Conservation (phyloP, 2,113 vertebrate species). For the Puffinus mauretanicus region DNA sequence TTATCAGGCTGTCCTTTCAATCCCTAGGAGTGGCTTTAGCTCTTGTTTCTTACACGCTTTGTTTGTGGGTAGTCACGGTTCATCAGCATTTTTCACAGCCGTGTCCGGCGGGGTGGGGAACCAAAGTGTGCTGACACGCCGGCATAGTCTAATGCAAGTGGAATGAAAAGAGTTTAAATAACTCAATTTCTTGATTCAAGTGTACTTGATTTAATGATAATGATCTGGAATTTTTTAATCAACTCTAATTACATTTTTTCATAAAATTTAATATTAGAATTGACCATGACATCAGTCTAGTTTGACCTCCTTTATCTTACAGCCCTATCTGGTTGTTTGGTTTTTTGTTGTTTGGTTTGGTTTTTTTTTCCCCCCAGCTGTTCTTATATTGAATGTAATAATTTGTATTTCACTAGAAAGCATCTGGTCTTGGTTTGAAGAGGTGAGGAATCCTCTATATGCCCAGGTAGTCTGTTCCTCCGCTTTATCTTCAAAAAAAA, state of each 20-base stretch:
- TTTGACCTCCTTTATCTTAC: not conserved
- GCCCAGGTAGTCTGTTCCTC: not conserved
- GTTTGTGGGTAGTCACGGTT: rapidly evolving
- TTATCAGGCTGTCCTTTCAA: not conserved
- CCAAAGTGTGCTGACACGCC: rapidly evolving
- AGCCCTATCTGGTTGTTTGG: too few relatives aligned
- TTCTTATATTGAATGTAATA: not conserved
- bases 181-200: not conserved
- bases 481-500: not conserved
- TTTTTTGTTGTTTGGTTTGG: not conserved
- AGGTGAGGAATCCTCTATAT: not conserved
- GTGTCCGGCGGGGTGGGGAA: rapidly evolving
- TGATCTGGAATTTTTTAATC: not conserved
- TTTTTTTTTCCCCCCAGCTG: not conserved
- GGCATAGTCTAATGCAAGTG: rapidly evolving
- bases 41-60: rapidly evolving
- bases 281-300: rapidly evolving
- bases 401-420: not conserved
- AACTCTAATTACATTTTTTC: not conserved
- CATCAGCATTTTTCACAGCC: not conserved
- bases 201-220: not conserved
- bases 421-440: not conserved
- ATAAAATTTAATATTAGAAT: not conserved
- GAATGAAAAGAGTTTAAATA: not conserved
- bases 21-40: not conserved